Evolutionary conservation across 2,797 vertebrate genomes (phyloP).

Genomic region (Distichodus sexfasciatus): DNA sequence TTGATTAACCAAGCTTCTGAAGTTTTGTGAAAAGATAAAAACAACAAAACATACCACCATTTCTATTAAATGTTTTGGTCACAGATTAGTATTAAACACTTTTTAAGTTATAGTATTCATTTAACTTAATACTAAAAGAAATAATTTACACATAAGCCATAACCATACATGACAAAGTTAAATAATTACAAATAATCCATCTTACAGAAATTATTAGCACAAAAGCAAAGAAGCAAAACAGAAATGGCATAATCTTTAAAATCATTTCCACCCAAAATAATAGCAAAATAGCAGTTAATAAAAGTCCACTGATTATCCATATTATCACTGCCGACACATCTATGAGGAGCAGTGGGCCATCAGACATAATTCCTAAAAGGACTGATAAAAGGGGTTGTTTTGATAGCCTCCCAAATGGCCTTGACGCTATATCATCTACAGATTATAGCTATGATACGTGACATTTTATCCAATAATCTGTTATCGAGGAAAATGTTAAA

Average conservation of each 20-base stretch:
- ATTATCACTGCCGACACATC: background rate
- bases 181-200: background rate
- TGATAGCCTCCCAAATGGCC: background rate
- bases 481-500: background rate
- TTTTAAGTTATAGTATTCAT: too few species aligned
- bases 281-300: background rate
- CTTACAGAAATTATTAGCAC: background rate
- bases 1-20: too few species aligned
- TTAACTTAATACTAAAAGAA: too few species aligned
- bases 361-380: background rate
- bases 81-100: too few species aligned
- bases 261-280: background rate
- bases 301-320: too few species aligned
- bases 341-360: background rate
- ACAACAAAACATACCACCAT: too few species aligned
- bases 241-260: background rate
- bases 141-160: too few species aligned
- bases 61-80: too few species aligned
- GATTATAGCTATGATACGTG: conserved; percentile 10
- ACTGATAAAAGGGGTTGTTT: background rate
- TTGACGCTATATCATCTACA: background rate
- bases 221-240: background rate
- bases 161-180: too few species aligned
- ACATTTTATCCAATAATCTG: conserved; percentile 7
- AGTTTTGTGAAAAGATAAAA: too few species aligned